Evolutionary conservation across 2,888 invertebrate species (phyloP), one percentile per base, ranked within the genome.

Genomic region (Ethmia dodecea): DNA sequence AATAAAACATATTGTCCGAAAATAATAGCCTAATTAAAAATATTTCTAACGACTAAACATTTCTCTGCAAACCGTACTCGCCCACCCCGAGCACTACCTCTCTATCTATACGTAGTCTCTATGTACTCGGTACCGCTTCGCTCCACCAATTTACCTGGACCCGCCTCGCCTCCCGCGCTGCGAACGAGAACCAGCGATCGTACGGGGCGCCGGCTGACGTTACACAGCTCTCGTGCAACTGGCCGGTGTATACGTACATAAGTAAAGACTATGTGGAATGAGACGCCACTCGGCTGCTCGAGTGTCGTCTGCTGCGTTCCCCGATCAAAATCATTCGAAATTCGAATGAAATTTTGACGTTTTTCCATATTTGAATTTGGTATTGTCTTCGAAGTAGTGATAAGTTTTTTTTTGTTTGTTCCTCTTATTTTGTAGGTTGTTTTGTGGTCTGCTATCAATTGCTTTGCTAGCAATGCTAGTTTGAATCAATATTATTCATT

Each of bases 81-180:
- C 67, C 76, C 79, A 76, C 79, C 80, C 76, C 67, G 73, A 56
- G 61, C 52, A 62, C 59, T 63, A 62, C 67, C 65, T 58, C 60
- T 71, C 67, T 69, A 76, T 63, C 71, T 70, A 58, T 66, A 65
- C 64, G 51, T 57, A 62, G 49, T 55, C 77, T 81, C 83, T 86
- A 79, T 84, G 83, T 74, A 78, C n/a, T 75, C 71, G 73, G 79
- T 83, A 81, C 78, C 81, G 81, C 79, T 75, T 58, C 72, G 75
- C 47, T n/a, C n/a, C n/a, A n/a, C 86, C 80, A 75, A 52, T 52
- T 39, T 48, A 51, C 44, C 51, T 45, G 67, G 78, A 72, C 46
- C 76, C 58, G 68, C 62, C 49, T 54, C 37, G 45, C 55, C 60
- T 63, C 68, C 71, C 71, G 66, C 71, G 48, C 47, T 38, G 46